phyloP scores from a whole-genome alignment of 2,888 invertebrate species.

The Tortrix viridana region DNA sequence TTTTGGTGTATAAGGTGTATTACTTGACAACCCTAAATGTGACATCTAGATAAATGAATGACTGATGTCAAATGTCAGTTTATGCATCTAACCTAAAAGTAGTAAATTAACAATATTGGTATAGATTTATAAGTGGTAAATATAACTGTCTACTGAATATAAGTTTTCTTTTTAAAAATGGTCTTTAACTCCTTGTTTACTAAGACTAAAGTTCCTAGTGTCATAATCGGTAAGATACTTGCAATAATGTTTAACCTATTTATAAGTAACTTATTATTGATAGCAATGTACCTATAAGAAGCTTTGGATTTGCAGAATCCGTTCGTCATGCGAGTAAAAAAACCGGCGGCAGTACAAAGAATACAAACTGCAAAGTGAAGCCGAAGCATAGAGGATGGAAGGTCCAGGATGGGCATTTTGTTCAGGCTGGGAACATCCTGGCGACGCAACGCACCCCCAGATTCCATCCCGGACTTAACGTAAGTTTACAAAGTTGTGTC shows the following conservation, averaged over 20 bases:
- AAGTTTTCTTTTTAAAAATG: constrained; percentile 10
- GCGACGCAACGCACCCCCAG: constrained; percentile 87
- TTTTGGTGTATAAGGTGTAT: too few species aligned
- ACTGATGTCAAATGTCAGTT: too few species aligned
- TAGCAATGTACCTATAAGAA: constrained; percentile 1
- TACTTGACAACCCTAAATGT: too few species aligned
- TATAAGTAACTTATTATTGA: constrained; percentile 6
- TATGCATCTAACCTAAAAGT: too few species aligned
- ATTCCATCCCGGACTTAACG: constrained; percentile 92
- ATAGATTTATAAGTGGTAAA: too few species aligned
- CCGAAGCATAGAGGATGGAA: constrained; percentile 92
- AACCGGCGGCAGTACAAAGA: constrained; percentile 88
- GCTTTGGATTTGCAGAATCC: constrained; percentile 55
- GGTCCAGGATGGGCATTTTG: constrained; percentile 88
- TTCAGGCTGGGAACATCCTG: constrained; percentile 87
- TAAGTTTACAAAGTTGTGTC: constrained; percentile 61
- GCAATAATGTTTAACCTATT: not conserved
- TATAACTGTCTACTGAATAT: too few species aligned
- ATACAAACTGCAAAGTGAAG: constrained; percentile 86
- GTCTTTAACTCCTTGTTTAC: constrained; percentile 25
- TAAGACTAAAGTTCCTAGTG: constrained; percentile 11
- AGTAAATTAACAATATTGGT: too few species aligned
- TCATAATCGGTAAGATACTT: constrained; percentile 11
- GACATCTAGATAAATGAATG: too few species aligned
- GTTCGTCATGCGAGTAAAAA: constrained; percentile 89